A percentile compares a stretch with the other conserved stretches of the same genome.
Evolutionary conservation across 2,888 invertebrate genomes (phyloP).

Genomic region (Macropis europaea): DNA sequence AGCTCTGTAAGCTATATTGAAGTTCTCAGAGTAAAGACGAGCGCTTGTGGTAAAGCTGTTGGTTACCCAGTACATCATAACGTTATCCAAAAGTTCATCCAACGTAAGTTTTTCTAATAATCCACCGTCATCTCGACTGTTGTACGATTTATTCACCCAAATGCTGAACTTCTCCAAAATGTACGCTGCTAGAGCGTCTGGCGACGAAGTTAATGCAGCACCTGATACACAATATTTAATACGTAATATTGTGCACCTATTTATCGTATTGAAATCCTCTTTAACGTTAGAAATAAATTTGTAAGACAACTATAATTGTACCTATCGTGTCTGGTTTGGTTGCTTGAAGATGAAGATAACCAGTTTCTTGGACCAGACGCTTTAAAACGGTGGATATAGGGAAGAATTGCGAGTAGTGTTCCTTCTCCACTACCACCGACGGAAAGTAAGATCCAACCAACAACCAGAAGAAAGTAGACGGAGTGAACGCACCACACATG

Average conservation of each 20-base stretch:
- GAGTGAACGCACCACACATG: slow-evolving; percentile 80
- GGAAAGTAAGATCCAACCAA: slow-evolving; percentile 83
- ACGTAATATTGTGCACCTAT: too few relatives aligned
- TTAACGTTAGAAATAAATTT: too few relatives aligned
- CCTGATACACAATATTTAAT: slow-evolving; percentile 79
- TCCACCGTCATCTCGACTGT: slow-evolving; percentile 84
- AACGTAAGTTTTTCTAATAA: slow-evolving; percentile 84
- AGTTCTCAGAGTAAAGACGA: slow-evolving; percentile 87
- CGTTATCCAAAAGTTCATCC: slow-evolving; percentile 87
- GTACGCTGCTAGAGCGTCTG: slow-evolving; percentile 93
- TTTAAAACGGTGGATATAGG: slow-evolving; percentile 78
- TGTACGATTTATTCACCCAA: slow-evolving; percentile 84
- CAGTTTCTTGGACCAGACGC: slow-evolving; percentile 79
- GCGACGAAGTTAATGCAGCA: slow-evolving; percentile 88
- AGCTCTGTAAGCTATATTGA: slow-evolving; percentile 74
- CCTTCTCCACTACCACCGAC: slow-evolving; percentile 81
- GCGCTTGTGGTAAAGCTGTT: slow-evolving; percentile 87
- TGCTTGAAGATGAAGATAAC: slow-evolving; percentile 89
- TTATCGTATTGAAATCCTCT: too few relatives aligned
- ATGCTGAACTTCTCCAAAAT: slow-evolving; percentile 93
- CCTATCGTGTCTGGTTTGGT: slow-evolving; percentile 95
- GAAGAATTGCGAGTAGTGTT: slow-evolving; percentile 81
- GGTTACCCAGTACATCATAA: slow-evolving; percentile 91
- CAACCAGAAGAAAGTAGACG: slow-evolving; percentile 71
- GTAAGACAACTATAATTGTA: too few relatives aligned